Evolutionary conservation across 2,797 vertebrate genomes (phyloP).

Genomic region (Crenuchus spilurus): DNA sequence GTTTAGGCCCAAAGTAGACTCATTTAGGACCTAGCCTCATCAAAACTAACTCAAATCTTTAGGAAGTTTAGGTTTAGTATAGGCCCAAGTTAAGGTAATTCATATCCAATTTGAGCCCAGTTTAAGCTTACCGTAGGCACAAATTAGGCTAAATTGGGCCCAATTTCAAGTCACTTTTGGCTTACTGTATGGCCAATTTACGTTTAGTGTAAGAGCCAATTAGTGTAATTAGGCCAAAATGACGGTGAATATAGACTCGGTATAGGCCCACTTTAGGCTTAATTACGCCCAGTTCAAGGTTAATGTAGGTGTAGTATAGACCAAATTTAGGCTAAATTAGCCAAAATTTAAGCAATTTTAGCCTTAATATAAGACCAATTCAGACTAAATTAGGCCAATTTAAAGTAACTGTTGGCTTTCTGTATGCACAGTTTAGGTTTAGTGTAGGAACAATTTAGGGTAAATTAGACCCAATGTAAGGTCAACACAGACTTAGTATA

Average conservation of each 20-base stretch:
- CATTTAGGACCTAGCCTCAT: too few relatives aligned
- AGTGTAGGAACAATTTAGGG: neutral
- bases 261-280: neutral
- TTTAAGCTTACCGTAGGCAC: too few relatives aligned
- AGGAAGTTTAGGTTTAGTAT: too few relatives aligned
- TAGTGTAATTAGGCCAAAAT: neutral
- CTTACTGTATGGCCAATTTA: neutral
- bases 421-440: neutral
- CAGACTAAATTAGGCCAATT: neutral
- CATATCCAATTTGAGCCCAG: too few relatives aligned
- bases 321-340: too few relatives aligned
- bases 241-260: neutral
- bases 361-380: too few relatives aligned
- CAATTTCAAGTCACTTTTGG: neutral
- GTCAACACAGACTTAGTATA: too few relatives aligned
- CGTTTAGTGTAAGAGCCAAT: neutral
- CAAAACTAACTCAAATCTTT: too few relatives aligned
- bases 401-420: neutral
- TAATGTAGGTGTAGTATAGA: neutral
- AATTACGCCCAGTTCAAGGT: neutral
- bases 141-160: neutral
- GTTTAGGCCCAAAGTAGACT: neutral
- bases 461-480: too few relatives aligned
- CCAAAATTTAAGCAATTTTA: too few relatives aligned
- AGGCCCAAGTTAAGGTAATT: too few relatives aligned